Conservation (phyloP, 2,113 vertebrate genomes). For the Carassius auratus region DNA sequence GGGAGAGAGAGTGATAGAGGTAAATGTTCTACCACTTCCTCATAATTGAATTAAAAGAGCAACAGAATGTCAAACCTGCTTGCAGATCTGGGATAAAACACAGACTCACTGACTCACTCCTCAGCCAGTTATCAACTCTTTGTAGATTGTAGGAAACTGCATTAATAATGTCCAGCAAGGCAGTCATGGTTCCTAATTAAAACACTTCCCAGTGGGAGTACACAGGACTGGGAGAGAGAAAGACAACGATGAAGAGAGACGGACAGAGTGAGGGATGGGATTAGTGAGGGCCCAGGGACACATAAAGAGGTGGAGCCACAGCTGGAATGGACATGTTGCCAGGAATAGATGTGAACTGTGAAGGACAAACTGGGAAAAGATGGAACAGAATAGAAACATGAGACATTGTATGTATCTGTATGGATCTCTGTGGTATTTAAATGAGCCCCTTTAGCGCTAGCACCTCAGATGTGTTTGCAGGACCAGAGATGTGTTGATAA, state of each 20-base stretch:
- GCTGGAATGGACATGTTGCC: slow-evolving; percentile 10
- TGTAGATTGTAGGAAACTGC: slow-evolving; percentile 7
- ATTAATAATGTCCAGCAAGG: slow-evolving; percentile 11
- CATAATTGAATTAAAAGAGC: slow-evolving; percentile 22
- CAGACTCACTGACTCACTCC: background rate
- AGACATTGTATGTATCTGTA: no score
- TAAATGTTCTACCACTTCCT: background rate
- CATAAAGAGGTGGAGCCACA: slow-evolving; percentile 38
- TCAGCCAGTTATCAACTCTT: background rate
- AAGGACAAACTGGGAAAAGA: background rate
- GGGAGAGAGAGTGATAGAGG: background rate
- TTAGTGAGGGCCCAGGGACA: slow-evolving; percentile 15
- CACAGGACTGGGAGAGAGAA: slow-evolving; percentile 25
- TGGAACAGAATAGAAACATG: background rate
- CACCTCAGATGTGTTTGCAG: background rate
- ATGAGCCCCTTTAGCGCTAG: background rate
- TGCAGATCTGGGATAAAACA: background rate
- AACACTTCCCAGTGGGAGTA: slow-evolving; percentile 50
- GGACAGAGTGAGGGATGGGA: background rate
- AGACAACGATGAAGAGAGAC: background rate
- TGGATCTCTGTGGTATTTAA: background rate
- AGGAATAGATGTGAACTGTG: background rate
- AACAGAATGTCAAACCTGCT: background rate
- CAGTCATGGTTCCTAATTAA: slow-evolving; percentile 30
- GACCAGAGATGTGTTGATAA: slow-evolving; percentile 17